phyloP scores from a whole-genome alignment of 2,888 invertebrate species.

The Drosophila buzzatii region DNA sequence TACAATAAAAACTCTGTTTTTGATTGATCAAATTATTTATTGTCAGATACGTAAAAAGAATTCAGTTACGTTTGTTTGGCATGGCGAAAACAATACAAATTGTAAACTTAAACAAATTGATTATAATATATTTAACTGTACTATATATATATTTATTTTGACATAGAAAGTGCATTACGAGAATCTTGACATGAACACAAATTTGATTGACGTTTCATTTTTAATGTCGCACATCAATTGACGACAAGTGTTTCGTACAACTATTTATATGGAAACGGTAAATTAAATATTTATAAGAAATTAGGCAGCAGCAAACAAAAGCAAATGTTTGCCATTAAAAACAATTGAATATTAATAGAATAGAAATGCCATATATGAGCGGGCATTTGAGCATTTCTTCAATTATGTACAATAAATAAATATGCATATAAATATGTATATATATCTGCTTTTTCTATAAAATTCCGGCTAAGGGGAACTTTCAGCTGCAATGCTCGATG shows the following conservation, averaged over 20 bases:
- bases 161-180: conserved; percentile 10
- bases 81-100: neutral
- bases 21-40: neutral
- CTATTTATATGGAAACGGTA: conserved; percentile 41
- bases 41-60: neutral
- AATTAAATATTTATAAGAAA: conserved; percentile 34
- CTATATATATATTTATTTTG: neutral
- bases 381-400: conserved; percentile 1
- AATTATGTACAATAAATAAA: neutral
- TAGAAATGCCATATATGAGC: conserved; percentile 23
- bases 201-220: conserved; percentile 31
- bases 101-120: neutral
- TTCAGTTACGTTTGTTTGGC: neutral
- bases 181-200: conserved; percentile 3
- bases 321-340: conserved; percentile 63
- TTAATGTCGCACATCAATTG: conserved; percentile 52
- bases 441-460: neutral
- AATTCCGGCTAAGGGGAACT: neutral
- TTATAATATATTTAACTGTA: neutral
- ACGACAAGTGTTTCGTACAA: conserved; percentile 43
- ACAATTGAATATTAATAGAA: conserved; percentile 62
- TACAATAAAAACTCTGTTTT: neutral
- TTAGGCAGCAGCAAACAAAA: conserved; percentile 44
- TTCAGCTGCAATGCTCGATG: conserved; percentile 9
- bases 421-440: neutral